A percentile compares a stretch with the other conserved stretches of the same genome.
phyloP scores from a whole-genome alignment of 2,797 vertebrate genomes.

The Liasis olivaceus region DNA sequence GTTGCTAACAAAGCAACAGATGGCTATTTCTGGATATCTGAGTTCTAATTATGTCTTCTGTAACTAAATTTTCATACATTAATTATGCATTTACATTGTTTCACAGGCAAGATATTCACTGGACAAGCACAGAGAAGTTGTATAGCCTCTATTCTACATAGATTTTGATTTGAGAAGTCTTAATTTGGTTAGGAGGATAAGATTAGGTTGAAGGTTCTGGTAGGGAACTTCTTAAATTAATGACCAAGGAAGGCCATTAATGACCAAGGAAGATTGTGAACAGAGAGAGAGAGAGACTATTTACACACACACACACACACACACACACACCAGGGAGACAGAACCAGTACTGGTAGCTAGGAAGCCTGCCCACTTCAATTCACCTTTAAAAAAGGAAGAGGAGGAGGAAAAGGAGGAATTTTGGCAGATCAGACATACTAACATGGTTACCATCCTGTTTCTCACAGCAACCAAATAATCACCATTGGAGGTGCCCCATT shows the following conservation, averaged over 20 bases:
- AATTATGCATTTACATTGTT: slow-evolving; percentile 16
- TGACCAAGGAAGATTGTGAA: too few species aligned
- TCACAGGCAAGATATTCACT: slow-evolving; percentile 26
- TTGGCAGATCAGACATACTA: neutral
- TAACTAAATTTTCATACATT: neutral
- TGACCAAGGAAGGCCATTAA: neutral
- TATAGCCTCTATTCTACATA: neutral
- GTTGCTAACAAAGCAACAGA: slow-evolving; percentile 29
- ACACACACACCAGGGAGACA: neutral
- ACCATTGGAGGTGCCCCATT: neutral
- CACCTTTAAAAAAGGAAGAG: neutral
- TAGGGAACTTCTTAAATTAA: neutral
- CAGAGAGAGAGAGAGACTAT: too few species aligned
- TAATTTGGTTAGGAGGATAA: neutral
- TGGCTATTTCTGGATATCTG: slow-evolving; percentile 27
- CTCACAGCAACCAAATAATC: neutral
- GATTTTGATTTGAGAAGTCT: neutral
- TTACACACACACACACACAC: neutral
- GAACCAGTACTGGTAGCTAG: neutral
- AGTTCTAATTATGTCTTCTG: slow-evolving; percentile 17
- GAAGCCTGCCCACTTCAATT: neutral
- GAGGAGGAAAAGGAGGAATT: neutral
- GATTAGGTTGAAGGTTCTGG: neutral
- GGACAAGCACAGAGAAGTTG: neutral
- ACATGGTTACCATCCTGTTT: too few species aligned